Evolutionary conservation across 2,113 vertebrate species (phyloP).

Genomic region (Eubucco bourcierii): DNA sequence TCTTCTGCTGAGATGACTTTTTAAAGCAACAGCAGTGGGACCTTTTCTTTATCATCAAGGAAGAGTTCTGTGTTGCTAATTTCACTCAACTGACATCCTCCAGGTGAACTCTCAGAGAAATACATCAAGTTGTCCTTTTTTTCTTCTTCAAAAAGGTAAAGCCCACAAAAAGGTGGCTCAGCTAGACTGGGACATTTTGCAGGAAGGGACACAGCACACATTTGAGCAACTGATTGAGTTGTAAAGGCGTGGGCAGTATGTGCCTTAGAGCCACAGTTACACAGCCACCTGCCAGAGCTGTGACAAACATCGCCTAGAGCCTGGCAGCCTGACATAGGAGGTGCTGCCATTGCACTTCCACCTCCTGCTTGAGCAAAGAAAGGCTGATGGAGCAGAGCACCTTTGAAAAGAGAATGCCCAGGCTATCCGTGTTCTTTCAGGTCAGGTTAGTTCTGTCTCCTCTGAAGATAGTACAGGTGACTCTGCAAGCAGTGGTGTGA

Average conservation of each 20-base stretch:
- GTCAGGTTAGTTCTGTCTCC: neutral
- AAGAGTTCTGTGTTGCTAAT: neutral
- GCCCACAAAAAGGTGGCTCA: neutral
- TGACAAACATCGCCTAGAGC: neutral
- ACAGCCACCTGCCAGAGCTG: neutral
- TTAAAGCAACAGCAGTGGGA: neutral
- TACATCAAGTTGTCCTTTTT: too few relatives aligned
- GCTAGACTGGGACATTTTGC: neutral
- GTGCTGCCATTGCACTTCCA: neutral
- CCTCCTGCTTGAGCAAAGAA: neutral
- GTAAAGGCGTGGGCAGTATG: neutral
- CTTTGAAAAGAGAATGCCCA: neutral
- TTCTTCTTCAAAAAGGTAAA: neutral
- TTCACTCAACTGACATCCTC: neutral
- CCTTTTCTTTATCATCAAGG: neutral
- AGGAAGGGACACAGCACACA: neutral
- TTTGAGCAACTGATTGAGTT: neutral
- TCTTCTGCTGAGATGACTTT: neutral
- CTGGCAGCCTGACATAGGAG: neutral
- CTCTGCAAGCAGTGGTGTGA: neutral
- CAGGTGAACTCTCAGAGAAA: neutral
- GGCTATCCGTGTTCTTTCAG: neutral
- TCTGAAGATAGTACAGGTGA: neutral
- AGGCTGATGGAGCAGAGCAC: neutral
- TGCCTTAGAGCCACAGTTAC: neutral